A percentile compares a stretch with the other conserved stretches of the same genome.
These are phyloP conservation scores for Drosophila anomalata DNA, from an alignment of 2,888 invertebrate species.

Conservation along the genomic window DNA sequence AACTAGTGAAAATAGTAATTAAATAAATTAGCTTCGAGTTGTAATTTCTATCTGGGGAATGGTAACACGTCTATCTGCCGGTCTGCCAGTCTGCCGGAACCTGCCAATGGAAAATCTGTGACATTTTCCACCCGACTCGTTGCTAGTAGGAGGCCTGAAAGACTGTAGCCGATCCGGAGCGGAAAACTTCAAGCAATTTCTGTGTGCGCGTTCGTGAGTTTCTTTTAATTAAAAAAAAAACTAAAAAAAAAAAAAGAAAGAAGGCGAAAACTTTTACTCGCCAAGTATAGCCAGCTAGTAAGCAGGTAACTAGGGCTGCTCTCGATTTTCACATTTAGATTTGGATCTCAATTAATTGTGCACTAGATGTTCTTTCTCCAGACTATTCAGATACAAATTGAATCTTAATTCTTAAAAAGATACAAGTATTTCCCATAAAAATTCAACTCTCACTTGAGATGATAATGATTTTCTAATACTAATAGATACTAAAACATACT, in stretches of 20 bases:
- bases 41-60: conserved; percentile 76
- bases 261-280: conserved; percentile 57
- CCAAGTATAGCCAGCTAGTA: conserved; percentile 60
- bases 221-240: conserved; percentile 72
- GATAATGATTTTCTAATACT: background rate
- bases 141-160: background rate
- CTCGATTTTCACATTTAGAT: conserved; percentile 77
- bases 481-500: conserved; percentile 9
- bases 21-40: conserved; percentile 71
- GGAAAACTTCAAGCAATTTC: conserved; percentile 55
- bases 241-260: conserved; percentile 18
- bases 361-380: conserved; percentile 25
- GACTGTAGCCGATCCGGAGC: conserved; percentile 15
- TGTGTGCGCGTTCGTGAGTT: conserved; percentile 61
- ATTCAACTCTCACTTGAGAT: conserved; percentile 3
- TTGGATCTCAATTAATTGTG: conserved; percentile 71
- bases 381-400: background rate
- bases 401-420: conserved; percentile 7
- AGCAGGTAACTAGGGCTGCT: conserved; percentile 74
- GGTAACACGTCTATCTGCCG: conserved; percentile 60
- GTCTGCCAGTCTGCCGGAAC: conserved; percentile 35
- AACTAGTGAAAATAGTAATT: conserved; percentile 77
- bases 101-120: conserved; percentile 50
- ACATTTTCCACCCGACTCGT: conserved; percentile 38
- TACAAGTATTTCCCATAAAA: background rate